Base-by-base conservation (phyloP, 2,113 vertebrate genomes). In the Taurulus bubalis region DNA sequence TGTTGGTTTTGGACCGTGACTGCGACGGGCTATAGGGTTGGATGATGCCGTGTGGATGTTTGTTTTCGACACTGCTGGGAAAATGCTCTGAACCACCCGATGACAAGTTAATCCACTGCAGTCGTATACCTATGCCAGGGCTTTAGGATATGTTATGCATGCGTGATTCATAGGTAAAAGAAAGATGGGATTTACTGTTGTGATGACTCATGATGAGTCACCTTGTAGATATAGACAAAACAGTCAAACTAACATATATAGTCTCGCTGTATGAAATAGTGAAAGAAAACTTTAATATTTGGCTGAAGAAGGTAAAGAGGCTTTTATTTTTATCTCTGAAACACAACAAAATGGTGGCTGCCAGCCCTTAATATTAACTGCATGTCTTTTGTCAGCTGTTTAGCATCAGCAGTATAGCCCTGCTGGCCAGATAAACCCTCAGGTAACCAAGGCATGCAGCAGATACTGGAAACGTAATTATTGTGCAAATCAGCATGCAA, bases 141-240 rank as follows among this genome's bases (percentile, higher is more conserved):
- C 75, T 90, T 77, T 76, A 64, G 75, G 84, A 86, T 82, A 72
- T 75, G 77, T 77, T 82, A 68, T 71, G 81, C 77, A 77, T 26
- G 74, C 73, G 59, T 89, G 91, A 92, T 85, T 94, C 89, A 91
- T 84, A 75, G 86, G 78, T 89, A 83, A 30, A 85, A 85, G 77
- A 85, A 90, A 88, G 77, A 55, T 73, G 88, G 84, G 85, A 91
- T 91, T 88, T 91, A 90, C 89, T 77, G 75, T 87, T 87, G 65
- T 26, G 72, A 83, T 92, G 91, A 92, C 81, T 93, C 92, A 90
- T 55, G 73, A 83, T 89, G 89, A 91, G 80, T 92, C 89, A 90
- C 75, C 56, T 49, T 76, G 69, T 69, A 82, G 65, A 67, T 83
- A 91, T 77, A 79, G 87, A 79, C 34, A 63, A 28, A 64, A 51